Conservation (phyloP, 2,888 invertebrate species). For the Mactromeris polynyma region DNA sequence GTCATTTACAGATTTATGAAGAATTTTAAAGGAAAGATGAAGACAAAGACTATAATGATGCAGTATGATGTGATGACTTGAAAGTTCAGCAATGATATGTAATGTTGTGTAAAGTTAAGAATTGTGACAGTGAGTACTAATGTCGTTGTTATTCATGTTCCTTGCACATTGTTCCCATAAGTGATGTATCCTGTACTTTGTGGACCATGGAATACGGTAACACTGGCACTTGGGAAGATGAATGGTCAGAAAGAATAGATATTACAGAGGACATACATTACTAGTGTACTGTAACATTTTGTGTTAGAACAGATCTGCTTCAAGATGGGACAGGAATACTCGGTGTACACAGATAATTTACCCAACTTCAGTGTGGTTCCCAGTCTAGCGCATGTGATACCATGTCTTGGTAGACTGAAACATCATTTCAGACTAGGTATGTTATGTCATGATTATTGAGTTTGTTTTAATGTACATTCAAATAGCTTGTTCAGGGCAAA, state of each 20-base stretch:
- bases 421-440: constrained; percentile 41
- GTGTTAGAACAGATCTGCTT: not conserved
- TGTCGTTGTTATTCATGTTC: not conserved
- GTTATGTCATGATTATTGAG: not conserved
- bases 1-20: no score
- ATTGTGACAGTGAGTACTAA: no score
- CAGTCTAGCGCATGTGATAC: constrained; percentile 28
- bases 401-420: constrained; percentile 39
- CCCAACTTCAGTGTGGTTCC: constrained; percentile 44
- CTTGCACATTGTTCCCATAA: not conserved
- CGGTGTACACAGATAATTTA: constrained; percentile 44
- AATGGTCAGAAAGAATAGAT: no score
- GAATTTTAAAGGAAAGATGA: no score
- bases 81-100: no score
- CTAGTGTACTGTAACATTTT: not conserved
- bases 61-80: no score
- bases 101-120: no score
- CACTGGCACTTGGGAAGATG: not conserved
- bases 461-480: not conserved
- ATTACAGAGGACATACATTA: no score
- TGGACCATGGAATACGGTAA: not conserved
- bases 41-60: no score
- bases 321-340: constrained; percentile 56
- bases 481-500: no score
- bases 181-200: no score